Base-by-base conservation (phyloP, 2,113 vertebrate species). In the Aegotheles bennettii region DNA sequence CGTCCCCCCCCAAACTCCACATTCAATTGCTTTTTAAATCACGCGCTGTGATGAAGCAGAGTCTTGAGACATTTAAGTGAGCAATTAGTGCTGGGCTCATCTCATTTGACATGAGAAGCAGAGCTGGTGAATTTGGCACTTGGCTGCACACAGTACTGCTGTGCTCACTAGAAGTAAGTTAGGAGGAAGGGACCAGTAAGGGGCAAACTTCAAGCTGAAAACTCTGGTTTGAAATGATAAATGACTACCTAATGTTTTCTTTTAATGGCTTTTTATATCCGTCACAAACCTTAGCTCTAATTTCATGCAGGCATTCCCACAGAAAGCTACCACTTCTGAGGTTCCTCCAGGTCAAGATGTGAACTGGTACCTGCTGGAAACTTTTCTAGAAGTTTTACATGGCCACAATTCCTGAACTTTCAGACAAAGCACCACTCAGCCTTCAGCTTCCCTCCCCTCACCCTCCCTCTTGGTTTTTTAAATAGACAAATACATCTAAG, bases 21-120 rank as follows among this genome's bases (percentile, higher is more conserved):
- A 25, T 10, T 38, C 43, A 40, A n/a, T 35, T 60, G 1, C 9
- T 65, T 82, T 75, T 70, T 17, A 48, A 60, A 65, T 31, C 36
- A 19, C 0, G 56, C 4, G 0, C 23, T 13, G 2, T 4, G 33
- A 71, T 16, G 53, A 68, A 70, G 24, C 5, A 4, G 28, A 43
- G 16, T 13, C 40, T 17, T 9, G 24, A 71, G 47, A 50, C 26
- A 21, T 23, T 33, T 12, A 14, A 24, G 50, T 9, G 17, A 74
- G 50, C 53, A 43, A 25, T 18, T 4, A 12, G 81, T 16, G 51
- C 43, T 45, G 15, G n/a, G 21, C n/a, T 78, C 9, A 19, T n/a
- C 28, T 67, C 38, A 28, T 17, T 9, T 65, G 57, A 47, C 24
- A 54, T 6, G 14, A 57, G 11, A 29, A 43, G 31, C 1, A 57